A percentile compares a stretch with the other conserved stretches of the same genome.
phyloP scores from a whole-genome alignment of 2,888 invertebrate genomes.

The Cepaea hortensis region DNA sequence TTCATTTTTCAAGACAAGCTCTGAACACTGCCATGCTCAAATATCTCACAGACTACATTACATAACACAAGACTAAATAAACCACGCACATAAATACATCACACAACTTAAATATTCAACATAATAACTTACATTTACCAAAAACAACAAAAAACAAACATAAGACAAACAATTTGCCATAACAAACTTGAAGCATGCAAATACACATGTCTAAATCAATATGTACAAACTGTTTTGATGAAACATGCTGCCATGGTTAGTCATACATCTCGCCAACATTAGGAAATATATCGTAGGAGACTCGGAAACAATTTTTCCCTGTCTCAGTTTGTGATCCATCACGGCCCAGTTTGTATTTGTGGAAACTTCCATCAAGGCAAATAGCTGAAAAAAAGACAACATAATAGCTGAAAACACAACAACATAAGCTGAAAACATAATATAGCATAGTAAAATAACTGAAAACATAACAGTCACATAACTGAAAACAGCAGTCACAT shows the following conservation, averaged over 20 bases:
- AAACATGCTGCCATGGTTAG: conserved; percentile 23
- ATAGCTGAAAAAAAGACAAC: conserved; percentile 28
- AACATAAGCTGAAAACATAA: no score
- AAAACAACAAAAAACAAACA: neutral
- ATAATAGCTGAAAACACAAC: no score
- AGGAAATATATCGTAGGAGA: conserved; percentile 45
- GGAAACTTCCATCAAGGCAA: conserved; percentile 48
- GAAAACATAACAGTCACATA: no score
- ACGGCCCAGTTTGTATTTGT: conserved; percentile 46
- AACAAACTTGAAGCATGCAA: neutral
- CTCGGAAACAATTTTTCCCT: conserved; percentile 46
- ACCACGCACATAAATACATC: neutral
- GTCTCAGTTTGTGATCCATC: conserved; percentile 49
- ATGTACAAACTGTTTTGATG: neutral
- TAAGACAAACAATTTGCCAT: neutral
- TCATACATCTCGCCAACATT: conserved; percentile 49
- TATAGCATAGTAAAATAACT: no score
- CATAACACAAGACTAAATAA: neutral
- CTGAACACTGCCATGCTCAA: no score
- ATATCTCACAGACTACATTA: no score
- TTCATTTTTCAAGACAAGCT: no score
- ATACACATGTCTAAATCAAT: neutral
- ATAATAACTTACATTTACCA: neutral
- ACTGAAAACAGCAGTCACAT: no score
- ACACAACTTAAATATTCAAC: neutral